Conservation (phyloP, 2,113 vertebrate genomes). For the Rhinoderma darwinii region DNA sequence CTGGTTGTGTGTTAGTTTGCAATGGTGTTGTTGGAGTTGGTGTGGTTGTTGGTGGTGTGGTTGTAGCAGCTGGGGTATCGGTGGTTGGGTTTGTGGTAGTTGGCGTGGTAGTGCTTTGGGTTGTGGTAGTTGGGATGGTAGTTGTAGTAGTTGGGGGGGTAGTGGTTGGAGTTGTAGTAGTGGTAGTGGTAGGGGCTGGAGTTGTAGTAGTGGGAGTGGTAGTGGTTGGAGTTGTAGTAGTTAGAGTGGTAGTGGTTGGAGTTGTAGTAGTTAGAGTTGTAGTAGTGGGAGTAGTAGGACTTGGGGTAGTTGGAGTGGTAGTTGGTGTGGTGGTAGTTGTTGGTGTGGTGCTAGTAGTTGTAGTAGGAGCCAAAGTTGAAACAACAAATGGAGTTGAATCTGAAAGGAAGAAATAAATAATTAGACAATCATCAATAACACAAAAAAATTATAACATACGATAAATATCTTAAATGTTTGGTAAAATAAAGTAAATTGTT, state of each 20-base stretch:
- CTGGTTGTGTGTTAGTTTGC: conserved; percentile 12
- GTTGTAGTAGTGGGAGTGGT: not conserved
- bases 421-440: not conserved
- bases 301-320: not conserved
- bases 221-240: not conserved
- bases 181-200: not conserved
- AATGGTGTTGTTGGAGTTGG: not conserved
- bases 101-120: not conserved
- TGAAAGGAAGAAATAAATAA: not conserved
- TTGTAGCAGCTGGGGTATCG: not conserved
- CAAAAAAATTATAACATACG: not conserved
- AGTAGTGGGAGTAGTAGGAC: not conserved
- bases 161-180: not conserved
- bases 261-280: not conserved
- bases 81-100: not conserved
- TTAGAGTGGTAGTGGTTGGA: not conserved
- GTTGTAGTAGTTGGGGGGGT: not conserved
- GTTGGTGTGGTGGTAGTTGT: not conserved
- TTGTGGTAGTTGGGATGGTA: not conserved
- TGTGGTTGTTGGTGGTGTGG: not conserved
- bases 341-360: not conserved
- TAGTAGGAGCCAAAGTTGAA: not conserved
- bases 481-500: not conserved
- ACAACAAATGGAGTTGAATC: not conserved
- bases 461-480: not conserved